Percentiles rank a stretch among this genome's conserved stretches.
Conservation (phyloP, 2,888 invertebrate species). For the Noctuana brunneofusca region DNA sequence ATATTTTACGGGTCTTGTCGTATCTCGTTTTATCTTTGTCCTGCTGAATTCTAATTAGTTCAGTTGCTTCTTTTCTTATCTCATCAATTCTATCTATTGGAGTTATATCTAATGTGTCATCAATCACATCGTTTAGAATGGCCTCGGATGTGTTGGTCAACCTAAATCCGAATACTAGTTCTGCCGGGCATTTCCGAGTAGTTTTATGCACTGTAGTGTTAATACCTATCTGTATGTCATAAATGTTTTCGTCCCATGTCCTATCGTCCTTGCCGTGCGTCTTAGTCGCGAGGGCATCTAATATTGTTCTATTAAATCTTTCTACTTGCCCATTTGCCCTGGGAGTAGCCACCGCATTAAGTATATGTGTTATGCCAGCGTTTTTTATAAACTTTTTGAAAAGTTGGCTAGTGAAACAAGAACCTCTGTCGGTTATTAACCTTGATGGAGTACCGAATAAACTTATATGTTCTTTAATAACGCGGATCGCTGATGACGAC, state of each 20-base stretch:
- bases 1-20: too few relatives aligned
- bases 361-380: conserved; percentile 36
- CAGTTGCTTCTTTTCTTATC: too few relatives aligned
- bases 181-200: conserved; percentile 33
- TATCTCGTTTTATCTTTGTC: too few relatives aligned
- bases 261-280: conserved; percentile 31
- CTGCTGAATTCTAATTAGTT: too few relatives aligned
- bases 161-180: conserved; percentile 38
- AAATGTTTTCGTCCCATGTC: conserved; percentile 31
- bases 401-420: conserved; percentile 38
- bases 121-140: too few relatives aligned
- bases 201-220: conserved; percentile 35
- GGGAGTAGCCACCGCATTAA: conserved; percentile 41
- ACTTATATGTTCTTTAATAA: conserved; percentile 37
- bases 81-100: too few relatives aligned
- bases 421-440: conserved; percentile 39
- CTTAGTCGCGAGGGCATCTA: conserved; percentile 29
- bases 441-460: conserved; percentile 39
- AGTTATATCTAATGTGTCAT: too few relatives aligned
- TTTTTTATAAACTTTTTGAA: conserved; percentile 22
- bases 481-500: conserved; percentile 34
- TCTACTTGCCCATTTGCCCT: conserved; percentile 28
- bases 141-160: too few relatives aligned
- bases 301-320: conserved; percentile 40
- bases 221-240: conserved; percentile 36